These are phyloP conservation scores for Alviniconcha strummeri DNA, from an alignment of 2,888 invertebrate genomes.

Conservation along the genomic window DNA sequence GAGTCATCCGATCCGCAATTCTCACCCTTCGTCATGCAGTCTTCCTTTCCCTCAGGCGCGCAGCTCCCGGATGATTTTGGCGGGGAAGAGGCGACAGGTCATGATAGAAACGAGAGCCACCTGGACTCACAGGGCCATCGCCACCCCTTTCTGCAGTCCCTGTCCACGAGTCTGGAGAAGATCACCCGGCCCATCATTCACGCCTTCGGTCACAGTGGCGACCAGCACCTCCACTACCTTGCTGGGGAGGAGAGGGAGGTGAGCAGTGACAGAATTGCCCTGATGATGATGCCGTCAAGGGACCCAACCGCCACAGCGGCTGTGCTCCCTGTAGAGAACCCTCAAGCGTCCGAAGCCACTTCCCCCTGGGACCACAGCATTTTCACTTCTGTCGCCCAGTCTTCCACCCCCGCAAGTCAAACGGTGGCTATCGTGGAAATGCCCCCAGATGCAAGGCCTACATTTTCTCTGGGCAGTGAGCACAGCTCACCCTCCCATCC, in stretches of 20 bases:
- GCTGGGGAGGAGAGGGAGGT: background rate
- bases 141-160: conserved; percentile 14
- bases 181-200: conserved; percentile 36
- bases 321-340: background rate
- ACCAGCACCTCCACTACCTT: background rate
- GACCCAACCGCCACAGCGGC: background rate
- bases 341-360: background rate
- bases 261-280: background rate
- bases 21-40: conserved; percentile 3
- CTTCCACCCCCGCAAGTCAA: background rate
- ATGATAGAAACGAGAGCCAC: background rate
- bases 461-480: conserved; percentile 21
- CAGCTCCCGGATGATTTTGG: background rate
- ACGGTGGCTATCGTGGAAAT: background rate
- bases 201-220: background rate
- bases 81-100: background rate
- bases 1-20: background rate
- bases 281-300: background rate
- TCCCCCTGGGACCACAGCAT: conserved; percentile 16
- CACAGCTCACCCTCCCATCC: background rate
- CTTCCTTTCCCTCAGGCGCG: background rate
- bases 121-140: conserved; percentile 4
- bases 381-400: background rate
- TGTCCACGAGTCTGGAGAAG: conserved; percentile 40
- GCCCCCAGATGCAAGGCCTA: background rate